Evolutionary conservation across 2,797 vertebrate genomes (phyloP).

Genomic region (Cygnus olor): DNA sequence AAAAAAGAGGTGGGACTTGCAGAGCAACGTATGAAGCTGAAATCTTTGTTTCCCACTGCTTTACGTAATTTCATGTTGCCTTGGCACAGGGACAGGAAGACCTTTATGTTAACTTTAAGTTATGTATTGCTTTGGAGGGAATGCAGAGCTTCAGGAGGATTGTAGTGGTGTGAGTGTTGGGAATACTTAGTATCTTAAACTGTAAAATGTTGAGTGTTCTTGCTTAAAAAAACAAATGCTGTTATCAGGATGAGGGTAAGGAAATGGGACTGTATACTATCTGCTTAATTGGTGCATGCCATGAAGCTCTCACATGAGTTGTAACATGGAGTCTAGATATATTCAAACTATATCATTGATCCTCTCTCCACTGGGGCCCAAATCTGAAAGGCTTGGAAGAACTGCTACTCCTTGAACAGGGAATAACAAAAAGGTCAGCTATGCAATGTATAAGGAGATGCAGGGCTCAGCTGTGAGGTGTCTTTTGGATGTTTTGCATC

Average conservation of each 20-base stretch:
- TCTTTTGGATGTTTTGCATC: neutral
- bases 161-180: fast-evolving
- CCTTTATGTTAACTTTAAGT: neutral
- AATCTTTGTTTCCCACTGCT: neutral
- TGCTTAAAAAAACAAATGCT: neutral
- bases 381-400: neutral
- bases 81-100: neutral
- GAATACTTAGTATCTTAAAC: neutral
- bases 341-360: neutral
- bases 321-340: neutral
- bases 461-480: neutral
- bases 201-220: neutral
- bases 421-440: neutral
- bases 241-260: neutral
- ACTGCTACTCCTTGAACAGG: neutral
- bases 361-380: neutral
- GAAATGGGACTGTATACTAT: neutral
- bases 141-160: neutral
- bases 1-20: neutral
- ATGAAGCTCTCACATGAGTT: neutral
- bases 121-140: neutral
- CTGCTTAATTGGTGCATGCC: neutral
- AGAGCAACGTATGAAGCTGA: neutral
- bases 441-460: neutral
- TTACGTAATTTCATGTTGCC: neutral